Evolutionary conservation across 2,888 invertebrate species (phyloP).

Genomic region (Archips xylosteana): DNA sequence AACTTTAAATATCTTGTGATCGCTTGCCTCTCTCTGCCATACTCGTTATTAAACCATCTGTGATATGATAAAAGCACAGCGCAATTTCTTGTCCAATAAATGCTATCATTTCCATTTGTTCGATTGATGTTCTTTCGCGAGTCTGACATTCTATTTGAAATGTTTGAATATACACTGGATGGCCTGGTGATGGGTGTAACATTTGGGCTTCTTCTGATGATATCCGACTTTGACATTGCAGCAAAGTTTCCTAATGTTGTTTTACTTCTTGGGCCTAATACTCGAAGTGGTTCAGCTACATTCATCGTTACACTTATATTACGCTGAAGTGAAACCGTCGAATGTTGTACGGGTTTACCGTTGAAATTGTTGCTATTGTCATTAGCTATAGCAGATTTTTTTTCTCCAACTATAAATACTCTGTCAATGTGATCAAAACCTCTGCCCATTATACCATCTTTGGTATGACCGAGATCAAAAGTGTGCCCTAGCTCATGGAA

Average conservation of each 20-base stretch:
- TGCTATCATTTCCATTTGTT: conserved; percentile 82
- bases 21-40: conserved; percentile 82
- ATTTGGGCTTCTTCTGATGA: conserved; percentile 79
- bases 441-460: conserved; percentile 96
- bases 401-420: conserved; percentile 89
- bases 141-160: conserved; percentile 76
- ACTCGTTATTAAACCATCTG: conserved; percentile 85
- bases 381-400: conserved; percentile 71
- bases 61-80: conserved; percentile 88
- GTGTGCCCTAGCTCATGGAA: conserved; percentile 98
- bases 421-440: conserved; percentile 94
- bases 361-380: conserved; percentile 86
- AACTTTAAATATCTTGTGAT: conserved; percentile 82
- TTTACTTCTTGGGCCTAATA: conserved; percentile 83
- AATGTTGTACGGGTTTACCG: conserved; percentile 87
- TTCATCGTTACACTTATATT: conserved; percentile 87
- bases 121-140: conserved; percentile 76
- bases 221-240: conserved; percentile 77
- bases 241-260: conserved; percentile 82
- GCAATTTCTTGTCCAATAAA: conserved; percentile 87
- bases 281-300: conserved; percentile 82
- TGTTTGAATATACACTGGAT: conserved; percentile 79
- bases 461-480: conserved; percentile 96
- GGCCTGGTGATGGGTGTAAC: conserved; percentile 83
- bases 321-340: conserved; percentile 85